Evolutionary conservation across 2,113 vertebrate species (phyloP).

Genomic region (Pica pica): DNA sequence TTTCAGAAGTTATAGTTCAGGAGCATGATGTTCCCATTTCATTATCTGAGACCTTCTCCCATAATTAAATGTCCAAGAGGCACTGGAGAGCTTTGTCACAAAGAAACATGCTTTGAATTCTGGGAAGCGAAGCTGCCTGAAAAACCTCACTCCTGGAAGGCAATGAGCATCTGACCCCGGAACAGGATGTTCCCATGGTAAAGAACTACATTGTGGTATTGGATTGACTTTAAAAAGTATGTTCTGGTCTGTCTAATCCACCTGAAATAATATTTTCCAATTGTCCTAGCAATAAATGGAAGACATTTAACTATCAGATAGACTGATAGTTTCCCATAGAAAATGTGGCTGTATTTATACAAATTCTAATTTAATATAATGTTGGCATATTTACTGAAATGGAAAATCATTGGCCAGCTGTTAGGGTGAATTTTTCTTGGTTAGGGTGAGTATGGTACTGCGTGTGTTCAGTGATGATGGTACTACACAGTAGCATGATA

Average conservation of each 20-base stretch:
- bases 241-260: background rate
- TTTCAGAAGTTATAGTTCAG: constrained; percentile 42
- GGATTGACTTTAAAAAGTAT: background rate
- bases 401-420: background rate
- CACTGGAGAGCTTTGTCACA: constrained; percentile 1
- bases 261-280: background rate
- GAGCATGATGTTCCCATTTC: constrained; percentile 44
- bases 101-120: background rate
- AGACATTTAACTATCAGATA: background rate
- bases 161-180: background rate
- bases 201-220: background rate
- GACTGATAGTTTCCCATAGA: background rate
- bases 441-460: background rate
- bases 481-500: accelerated
- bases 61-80: constrained; percentile 45
- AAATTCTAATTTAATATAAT: background rate
- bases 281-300: background rate
- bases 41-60: constrained; percentile 46
- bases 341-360: background rate
- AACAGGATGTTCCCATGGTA: background rate
- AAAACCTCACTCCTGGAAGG: background rate
- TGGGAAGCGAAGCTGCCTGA: background rate
- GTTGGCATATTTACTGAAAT: background rate
- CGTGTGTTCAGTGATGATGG: background rate
- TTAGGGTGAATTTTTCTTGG: background rate